These are phyloP conservation scores for Sphenopsis melanotis DNA, from an alignment of 2,797 vertebrate species.

Conservation along the genomic window DNA sequence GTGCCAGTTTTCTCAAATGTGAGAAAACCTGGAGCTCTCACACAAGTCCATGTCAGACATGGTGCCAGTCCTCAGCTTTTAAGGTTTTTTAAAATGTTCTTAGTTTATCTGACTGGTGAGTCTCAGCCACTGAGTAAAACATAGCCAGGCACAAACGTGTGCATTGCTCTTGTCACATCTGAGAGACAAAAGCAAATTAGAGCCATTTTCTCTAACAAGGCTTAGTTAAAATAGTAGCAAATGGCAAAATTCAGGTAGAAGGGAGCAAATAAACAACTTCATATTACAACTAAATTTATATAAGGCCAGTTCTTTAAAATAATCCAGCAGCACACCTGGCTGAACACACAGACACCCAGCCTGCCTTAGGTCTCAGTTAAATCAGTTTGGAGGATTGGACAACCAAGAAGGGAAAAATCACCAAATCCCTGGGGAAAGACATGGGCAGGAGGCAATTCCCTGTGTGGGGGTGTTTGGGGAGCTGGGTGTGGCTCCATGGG, in stretches of 20 bases:
- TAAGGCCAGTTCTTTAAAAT: not conserved
- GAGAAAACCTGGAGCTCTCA: not conserved
- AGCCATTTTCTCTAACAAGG: not conserved
- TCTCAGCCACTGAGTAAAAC: not conserved
- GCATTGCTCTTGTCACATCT: not conserved
- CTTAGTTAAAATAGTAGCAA: not conserved
- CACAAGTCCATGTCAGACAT: not conserved
- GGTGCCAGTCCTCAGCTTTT: not conserved
- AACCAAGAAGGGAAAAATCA: not conserved
- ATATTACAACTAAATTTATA: not conserved
- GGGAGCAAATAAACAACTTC: not conserved
- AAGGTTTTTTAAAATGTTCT: not conserved
- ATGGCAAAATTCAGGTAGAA: not conserved
- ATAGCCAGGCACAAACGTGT: rapidly evolving
- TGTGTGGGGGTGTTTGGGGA: too few relatives aligned
- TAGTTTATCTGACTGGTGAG: too few relatives aligned
- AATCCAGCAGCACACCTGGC: not conserved
- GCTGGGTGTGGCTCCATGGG: too few relatives aligned
- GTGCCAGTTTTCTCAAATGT: not conserved
- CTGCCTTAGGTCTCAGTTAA: not conserved
- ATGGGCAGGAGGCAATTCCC: not conserved
- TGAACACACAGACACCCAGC: not conserved
- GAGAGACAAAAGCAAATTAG: not conserved
- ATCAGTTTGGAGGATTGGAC: not conserved
- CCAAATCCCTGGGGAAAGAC: rapidly evolving